phyloP scores from a whole-genome alignment of 2,797 vertebrate species.

The Megaceryle alcyon region DNA sequence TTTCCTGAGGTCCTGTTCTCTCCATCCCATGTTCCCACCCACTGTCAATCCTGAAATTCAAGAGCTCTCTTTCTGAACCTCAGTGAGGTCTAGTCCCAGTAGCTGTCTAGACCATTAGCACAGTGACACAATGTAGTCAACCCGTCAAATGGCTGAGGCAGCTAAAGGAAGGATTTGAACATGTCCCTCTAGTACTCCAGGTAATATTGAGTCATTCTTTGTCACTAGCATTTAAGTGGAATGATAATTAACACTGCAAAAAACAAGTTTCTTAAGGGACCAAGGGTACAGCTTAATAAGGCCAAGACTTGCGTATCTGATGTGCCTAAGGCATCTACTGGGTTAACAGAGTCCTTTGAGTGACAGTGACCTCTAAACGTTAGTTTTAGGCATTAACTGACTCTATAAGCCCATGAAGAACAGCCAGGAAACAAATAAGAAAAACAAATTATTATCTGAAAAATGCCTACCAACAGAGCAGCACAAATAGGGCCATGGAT shows the following conservation, averaged over 20 bases:
- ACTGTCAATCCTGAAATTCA: not conserved
- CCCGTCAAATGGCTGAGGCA: not conserved
- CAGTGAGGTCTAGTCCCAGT: not conserved
- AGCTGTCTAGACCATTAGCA: not conserved
- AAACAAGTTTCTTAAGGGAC: not conserved
- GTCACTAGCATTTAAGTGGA: not conserved
- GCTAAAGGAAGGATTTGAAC: not conserved
- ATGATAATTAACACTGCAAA: not conserved
- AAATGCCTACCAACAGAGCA: conserved; percentile 88
- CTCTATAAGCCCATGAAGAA: not conserved
- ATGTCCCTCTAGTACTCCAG: not conserved
- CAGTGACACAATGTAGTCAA: not conserved
- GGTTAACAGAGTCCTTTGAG: not conserved
- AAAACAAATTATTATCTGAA: not conserved
- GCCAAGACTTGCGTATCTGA: not conserved
- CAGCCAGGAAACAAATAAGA: not conserved
- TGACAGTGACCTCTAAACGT: not conserved
- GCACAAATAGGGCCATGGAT: conserved; percentile 98
- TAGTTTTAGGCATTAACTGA: not conserved
- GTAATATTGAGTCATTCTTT: not conserved
- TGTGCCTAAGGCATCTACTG: not conserved
- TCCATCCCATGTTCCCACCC: not conserved
- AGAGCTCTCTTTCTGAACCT: not conserved
- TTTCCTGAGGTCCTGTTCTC: not conserved
- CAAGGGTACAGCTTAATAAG: not conserved